Base-by-base conservation (phyloP, 2,888 invertebrate genomes). In the Taphrorychus bicolor region DNA sequence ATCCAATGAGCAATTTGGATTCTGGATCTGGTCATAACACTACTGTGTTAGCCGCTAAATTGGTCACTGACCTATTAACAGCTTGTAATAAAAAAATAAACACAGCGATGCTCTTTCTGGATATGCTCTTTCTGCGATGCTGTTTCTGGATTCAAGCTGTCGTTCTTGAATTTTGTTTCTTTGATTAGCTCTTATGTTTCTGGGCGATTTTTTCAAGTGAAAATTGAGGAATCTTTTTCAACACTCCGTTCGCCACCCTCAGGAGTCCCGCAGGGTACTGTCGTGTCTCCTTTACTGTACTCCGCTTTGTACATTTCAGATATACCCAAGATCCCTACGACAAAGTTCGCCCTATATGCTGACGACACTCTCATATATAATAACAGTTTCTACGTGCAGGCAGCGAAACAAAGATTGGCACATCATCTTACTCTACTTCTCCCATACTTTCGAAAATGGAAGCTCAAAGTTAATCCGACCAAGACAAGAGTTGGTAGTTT, bases 181-280 rank as follows among this genome's bases (percentile, higher is more conserved):
- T 51, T 64, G 1, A n/a, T 45, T n/a, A 5, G 3, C 5, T 63
- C 63, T 17, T 63, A 63, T 45, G n/a, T 58, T 7, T 2, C 19
- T 5, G 23, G 24, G 16, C 48, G 51, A 3, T 17, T 24, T 17
- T 58, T 64, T 18, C 32, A 48, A 19, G 23, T 42, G 17, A 51
- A 32, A 19, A 32, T 45, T 17, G 57, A 41, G 19, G 14, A 17
- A 7, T 14, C 5, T 5, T n/a, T 42, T 9, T 58, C 58, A 11
- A 3, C 16, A 7, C 3, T 58, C 9, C 4, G 4, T n/a, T 1
- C 16, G n/a, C 11, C 40, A 11, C 2, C 2, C 14, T 40, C 64
- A 5, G 64, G 64, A 14, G 58, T 64, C 1, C 64, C 64, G n/a
- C 64, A 64, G 16, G 64, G 58, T 11, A 59, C 64, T 4, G 64